Percentiles rank a stretch among this genome's conserved stretches.
Evolutionary conservation across 2,113 vertebrate genomes (phyloP).

Genomic region (Antigone vipio): DNA sequence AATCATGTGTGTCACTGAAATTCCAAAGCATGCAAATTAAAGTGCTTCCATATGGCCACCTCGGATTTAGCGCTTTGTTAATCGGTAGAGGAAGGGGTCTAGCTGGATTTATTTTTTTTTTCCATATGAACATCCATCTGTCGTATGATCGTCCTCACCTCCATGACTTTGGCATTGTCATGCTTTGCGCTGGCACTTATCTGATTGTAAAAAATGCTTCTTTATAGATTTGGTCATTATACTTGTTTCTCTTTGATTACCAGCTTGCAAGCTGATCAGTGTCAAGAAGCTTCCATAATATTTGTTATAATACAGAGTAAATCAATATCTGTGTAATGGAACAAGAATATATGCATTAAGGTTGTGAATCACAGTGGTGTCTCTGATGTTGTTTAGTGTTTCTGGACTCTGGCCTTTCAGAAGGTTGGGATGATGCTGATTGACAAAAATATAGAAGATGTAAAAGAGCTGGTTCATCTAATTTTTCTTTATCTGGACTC

Average conservation of each 20-base stretch:
- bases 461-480: neutral
- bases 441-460: neutral
- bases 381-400: neutral
- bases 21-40: neutral
- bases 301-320: neutral
- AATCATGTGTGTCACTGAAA: neutral
- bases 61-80: neutral
- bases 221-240: neutral
- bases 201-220: neutral
- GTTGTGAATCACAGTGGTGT: neutral
- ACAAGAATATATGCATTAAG: neutral
- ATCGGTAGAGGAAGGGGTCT: neutral
- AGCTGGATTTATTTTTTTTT: neutral
- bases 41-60: neutral
- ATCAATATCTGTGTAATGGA: neutral
- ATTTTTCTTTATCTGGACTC: neutral
- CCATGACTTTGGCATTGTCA: neutral
- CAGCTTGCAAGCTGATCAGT: neutral
- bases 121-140: neutral
- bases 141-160: neutral
- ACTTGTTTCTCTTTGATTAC: conserved; percentile 8
- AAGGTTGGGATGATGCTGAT: neutral
- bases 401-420: neutral
- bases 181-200: neutral
- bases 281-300: neutral